phyloP scores from a whole-genome alignment of 2,888 invertebrate genomes.

The Spicauda simplicius region DNA sequence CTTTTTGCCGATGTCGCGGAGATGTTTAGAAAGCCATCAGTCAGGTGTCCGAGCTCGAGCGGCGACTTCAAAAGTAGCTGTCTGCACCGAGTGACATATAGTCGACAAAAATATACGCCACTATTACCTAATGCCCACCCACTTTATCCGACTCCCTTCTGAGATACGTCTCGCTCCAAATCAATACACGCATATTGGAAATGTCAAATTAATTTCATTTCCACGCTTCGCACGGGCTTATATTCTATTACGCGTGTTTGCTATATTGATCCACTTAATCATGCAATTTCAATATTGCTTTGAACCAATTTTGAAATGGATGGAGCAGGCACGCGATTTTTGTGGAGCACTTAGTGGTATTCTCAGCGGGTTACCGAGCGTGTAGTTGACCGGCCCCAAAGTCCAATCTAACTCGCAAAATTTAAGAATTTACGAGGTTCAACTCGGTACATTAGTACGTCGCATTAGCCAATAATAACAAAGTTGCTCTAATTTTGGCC shows the following conservation, averaged over 20 bases:
- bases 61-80: constrained; percentile 68
- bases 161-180: constrained; percentile 18
- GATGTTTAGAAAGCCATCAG: constrained; percentile 82
- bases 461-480: constrained; percentile 67
- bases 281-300: constrained; percentile 4
- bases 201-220: constrained; percentile 19
- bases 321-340: constrained; percentile 6
- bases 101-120: constrained; percentile 53
- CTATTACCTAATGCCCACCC: constrained; percentile 32
- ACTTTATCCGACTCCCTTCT: constrained; percentile 15
- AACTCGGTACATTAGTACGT: constrained; percentile 52
- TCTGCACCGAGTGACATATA: constrained; percentile 55
- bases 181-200: constrained; percentile 20
- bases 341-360: constrained; percentile 11
- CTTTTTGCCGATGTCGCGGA: constrained; percentile 71
- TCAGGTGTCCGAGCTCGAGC: constrained; percentile 63
- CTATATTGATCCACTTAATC: constrained; percentile 4
- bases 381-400: constrained; percentile 32
- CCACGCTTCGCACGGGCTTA: constrained; percentile 1
- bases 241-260: constrained; percentile 16
- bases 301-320: not conserved
- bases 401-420: constrained; percentile 48
- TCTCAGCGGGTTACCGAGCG: constrained; percentile 1
- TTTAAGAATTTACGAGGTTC: constrained; percentile 61
- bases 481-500: constrained; percentile 61